These are phyloP conservation scores for Zoanthus sansibaricus DNA, from an alignment of 92 coral and sea anemone genomes.

Conservation along the genomic window DNA sequence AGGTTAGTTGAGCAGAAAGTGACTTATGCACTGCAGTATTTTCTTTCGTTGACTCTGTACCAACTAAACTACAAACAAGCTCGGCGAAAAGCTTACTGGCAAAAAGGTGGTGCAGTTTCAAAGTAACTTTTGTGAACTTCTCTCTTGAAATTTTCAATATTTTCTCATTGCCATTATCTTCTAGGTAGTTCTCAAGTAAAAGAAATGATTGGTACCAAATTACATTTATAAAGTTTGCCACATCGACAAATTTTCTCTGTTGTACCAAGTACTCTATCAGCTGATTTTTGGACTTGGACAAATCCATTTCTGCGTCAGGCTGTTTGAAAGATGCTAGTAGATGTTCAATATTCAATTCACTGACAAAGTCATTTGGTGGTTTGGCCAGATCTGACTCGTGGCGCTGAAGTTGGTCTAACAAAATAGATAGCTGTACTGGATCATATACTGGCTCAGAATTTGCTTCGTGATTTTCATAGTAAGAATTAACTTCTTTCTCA, in stretches of 20 bases:
- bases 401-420: conserved; percentile 11
- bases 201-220: conserved; percentile 43
- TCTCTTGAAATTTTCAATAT: conserved; percentile 36
- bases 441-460: conserved; percentile 4
- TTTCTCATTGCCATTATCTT: conserved; percentile 19
- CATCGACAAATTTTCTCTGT: background rate
- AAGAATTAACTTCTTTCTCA: conserved; percentile 10
- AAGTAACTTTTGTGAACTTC: conserved; percentile 40
- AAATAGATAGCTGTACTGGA: conserved; percentile 15
- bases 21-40: background rate
- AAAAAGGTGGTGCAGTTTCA: background rate
- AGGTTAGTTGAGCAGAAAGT: conserved; percentile 26
- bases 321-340: background rate
- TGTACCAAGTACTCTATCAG: too few relatives aligned
- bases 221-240: conserved; percentile 6
- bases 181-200: conserved; percentile 8
- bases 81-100: background rate
- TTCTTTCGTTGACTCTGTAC: background rate
- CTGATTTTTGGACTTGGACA: too few relatives aligned
- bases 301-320: too few relatives aligned
- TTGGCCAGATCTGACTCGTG: conserved; percentile 44
- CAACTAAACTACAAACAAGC: conserved; percentile 21
- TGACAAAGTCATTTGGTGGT: background rate
- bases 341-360: background rate
- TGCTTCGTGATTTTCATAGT: conserved; percentile 5